These are phyloP conservation scores for Corythaeola cristata DNA, from an alignment of 2,113 vertebrate genomes.

Conservation along the genomic window DNA sequence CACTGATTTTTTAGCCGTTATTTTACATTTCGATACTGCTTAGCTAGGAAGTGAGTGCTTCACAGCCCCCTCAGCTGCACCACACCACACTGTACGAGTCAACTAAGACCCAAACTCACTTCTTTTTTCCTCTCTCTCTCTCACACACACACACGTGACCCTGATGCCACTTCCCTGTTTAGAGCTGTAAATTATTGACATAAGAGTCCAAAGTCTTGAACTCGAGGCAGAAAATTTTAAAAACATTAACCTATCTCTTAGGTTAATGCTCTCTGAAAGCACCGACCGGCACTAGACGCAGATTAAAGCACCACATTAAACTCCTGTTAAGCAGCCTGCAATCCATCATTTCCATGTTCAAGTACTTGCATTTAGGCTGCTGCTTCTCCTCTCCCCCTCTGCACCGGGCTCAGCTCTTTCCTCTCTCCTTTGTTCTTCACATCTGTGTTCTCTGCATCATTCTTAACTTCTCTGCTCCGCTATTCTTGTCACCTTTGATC, in stretches of 20 bases:
- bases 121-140: neutral
- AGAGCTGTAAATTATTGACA: slow-evolving; percentile 59
- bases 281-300: neutral
- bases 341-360: neutral
- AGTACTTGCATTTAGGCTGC: slow-evolving; percentile 59
- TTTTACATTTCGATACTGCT: neutral
- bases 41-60: neutral
- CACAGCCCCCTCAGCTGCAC: neutral
- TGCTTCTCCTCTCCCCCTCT: slow-evolving; percentile 10
- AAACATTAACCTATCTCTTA: slow-evolving; percentile 33
- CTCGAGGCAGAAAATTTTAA: neutral
- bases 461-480: slow-evolving; percentile 25
- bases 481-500: slow-evolving; percentile 52
- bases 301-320: neutral
- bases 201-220: slow-evolving; percentile 56
- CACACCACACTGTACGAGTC: accelerated
- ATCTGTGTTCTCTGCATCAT: slow-evolving; percentile 49
- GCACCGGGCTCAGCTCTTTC: slow-evolving; percentile 10
- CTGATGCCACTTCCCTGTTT: slow-evolving; percentile 19
- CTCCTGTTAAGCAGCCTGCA: neutral
- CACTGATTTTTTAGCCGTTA: neutral
- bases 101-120: neutral
- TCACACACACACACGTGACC: neutral
- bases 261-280: neutral
- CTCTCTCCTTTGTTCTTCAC: slow-evolving; percentile 55